Evolutionary conservation across 2,113 vertebrate species (phyloP).

Genomic region (Orycteropus afer): DNA sequence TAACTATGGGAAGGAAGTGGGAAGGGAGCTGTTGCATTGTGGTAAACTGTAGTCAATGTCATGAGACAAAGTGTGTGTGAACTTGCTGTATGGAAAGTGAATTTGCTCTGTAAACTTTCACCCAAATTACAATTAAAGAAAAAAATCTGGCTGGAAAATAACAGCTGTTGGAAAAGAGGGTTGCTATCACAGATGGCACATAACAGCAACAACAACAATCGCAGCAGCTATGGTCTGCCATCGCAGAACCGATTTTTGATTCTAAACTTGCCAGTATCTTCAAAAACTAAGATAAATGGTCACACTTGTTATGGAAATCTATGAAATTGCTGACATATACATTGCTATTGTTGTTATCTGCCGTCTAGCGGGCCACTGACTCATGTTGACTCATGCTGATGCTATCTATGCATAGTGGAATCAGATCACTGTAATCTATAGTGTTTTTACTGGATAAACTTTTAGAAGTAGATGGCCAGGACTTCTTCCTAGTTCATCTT

Average conservation of each 20-base stretch:
- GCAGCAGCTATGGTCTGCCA: background rate
- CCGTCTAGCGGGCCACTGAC: background rate
- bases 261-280: background rate
- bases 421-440: background rate
- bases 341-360: background rate
- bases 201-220: no score
- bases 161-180: background rate
- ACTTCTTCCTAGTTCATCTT: no score
- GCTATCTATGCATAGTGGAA: background rate
- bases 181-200: no score
- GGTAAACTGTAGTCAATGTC: no score
- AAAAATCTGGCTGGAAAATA: background rate
- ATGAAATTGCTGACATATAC: rapidly evolving
- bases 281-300: background rate
- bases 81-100: no score
- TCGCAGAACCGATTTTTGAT: background rate
- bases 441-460: background rate
- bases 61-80: no score
- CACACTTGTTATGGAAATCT: background rate
- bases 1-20: no score
- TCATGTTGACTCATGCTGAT: no score
- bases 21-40: no score
- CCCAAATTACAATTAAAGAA: no score
- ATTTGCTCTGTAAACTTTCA: no score
- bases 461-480: no score